Evolutionary conservation across 2,113 vertebrate genomes (phyloP).

Genomic region (Calidris pugnax): DNA sequence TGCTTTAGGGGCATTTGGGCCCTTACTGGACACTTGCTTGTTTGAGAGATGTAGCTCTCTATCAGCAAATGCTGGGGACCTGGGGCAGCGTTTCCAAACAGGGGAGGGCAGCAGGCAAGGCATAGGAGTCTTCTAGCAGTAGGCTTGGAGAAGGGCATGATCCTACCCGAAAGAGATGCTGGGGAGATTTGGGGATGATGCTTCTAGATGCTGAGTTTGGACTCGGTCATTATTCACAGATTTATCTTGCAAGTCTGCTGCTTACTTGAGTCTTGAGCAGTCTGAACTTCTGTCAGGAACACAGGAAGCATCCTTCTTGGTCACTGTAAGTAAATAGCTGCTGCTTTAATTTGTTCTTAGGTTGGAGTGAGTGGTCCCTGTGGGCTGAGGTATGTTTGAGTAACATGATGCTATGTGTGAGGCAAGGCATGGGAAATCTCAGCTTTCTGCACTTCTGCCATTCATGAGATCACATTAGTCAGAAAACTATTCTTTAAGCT

Average conservation of each 20-base stretch:
- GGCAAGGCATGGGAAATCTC: background rate
- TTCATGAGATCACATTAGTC: background rate
- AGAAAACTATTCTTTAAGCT: background rate
- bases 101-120: background rate
- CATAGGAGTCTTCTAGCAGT: background rate
- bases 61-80: background rate
- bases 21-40: background rate
- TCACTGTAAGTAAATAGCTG: background rate
- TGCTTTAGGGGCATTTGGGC: background rate
- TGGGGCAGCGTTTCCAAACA: background rate
- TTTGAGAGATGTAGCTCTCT: background rate
- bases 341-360: background rate
- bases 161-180: background rate
- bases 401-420: background rate
- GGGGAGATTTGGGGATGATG: background rate
- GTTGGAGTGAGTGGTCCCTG: background rate
- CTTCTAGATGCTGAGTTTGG: background rate
- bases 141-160: background rate
- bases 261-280: background rate
- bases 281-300: background rate
- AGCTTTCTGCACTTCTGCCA: background rate
- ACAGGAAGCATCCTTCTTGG: background rate
- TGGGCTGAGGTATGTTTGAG: background rate
- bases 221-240: background rate
- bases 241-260: background rate